These are phyloP conservation scores for Cepaea hortensis DNA, from an alignment of 2,888 invertebrate species.

Conservation along the genomic window DNA sequence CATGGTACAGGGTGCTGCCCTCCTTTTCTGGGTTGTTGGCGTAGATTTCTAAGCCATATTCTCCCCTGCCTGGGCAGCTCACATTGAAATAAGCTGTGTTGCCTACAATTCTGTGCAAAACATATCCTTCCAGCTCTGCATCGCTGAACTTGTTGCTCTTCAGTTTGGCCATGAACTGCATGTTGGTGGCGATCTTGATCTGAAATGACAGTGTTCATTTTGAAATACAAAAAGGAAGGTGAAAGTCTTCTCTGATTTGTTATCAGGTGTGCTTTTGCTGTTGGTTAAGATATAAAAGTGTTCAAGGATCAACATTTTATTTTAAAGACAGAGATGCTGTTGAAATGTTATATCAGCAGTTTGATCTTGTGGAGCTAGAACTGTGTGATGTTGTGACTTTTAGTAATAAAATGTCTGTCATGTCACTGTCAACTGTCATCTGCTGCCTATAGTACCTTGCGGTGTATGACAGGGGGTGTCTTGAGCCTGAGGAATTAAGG, in stretches of 20 bases:
- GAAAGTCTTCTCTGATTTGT: neutral
- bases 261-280: no score
- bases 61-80: conserved; percentile 73
- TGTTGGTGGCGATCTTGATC: conserved; percentile 68
- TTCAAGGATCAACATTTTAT: no score
- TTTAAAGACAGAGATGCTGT: no score
- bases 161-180: conserved; percentile 76
- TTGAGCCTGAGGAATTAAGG: no score
- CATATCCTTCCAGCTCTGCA: conserved; percentile 72
- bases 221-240: neutral
- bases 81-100: conserved; percentile 75
- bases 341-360: no score
- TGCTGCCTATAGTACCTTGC: no score
- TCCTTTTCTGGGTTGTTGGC: conserved; percentile 75
- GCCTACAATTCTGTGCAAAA: conserved; percentile 73
- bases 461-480: no score
- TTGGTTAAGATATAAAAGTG: no score
- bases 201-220: conserved; percentile 54
- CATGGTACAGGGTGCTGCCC: conserved; percentile 74
- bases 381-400: no score
- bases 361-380: no score
- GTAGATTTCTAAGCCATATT: conserved; percentile 75
- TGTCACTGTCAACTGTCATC: no score
- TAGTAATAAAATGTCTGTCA: no score
- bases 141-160: conserved; percentile 72